Evolutionary conservation across 2,888 invertebrate genomes (phyloP).

Genomic region (Cynaeus angustus): DNA sequence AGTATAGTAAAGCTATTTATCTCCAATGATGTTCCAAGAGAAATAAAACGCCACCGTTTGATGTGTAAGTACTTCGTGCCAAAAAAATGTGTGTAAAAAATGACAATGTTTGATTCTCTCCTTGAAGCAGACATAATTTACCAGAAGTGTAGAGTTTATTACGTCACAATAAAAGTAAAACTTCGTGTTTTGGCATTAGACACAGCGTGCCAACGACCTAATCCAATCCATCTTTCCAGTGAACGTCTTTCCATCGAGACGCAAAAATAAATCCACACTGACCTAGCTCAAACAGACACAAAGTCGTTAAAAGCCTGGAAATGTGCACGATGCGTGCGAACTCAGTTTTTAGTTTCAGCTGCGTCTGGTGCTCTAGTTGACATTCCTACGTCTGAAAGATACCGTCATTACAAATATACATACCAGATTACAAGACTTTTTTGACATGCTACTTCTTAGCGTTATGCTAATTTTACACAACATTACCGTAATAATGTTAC

Average conservation of each 20-base stretch:
- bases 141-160: conserved; percentile 22
- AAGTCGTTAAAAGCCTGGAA: conserved; percentile 51
- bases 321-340: conserved; percentile 46
- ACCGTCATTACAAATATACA: conserved; percentile 40
- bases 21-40: background rate
- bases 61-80: background rate
- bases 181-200: conserved; percentile 41
- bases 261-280: conserved; percentile 50
- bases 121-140: background rate
- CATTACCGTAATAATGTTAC: conserved; percentile 44
- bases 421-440: conserved; percentile 36
- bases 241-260: conserved; percentile 38
- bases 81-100: background rate
- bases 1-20: conserved; percentile 7
- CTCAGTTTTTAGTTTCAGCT: conserved; percentile 38
- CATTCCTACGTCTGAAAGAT: conserved; percentile 37
- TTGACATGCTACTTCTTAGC: conserved; percentile 8
- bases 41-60: conserved; percentile 1
- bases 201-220: conserved; percentile 48
- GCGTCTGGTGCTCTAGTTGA: conserved; percentile 21
- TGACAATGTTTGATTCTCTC: conserved; percentile 1
- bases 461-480: conserved; percentile 49
- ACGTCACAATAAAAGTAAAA: conserved; percentile 43
- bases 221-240: conserved; percentile 47
- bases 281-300: conserved; percentile 51